Base-by-base conservation (phyloP, 2,797 vertebrate species). In the Garrulus glandarius region DNA sequence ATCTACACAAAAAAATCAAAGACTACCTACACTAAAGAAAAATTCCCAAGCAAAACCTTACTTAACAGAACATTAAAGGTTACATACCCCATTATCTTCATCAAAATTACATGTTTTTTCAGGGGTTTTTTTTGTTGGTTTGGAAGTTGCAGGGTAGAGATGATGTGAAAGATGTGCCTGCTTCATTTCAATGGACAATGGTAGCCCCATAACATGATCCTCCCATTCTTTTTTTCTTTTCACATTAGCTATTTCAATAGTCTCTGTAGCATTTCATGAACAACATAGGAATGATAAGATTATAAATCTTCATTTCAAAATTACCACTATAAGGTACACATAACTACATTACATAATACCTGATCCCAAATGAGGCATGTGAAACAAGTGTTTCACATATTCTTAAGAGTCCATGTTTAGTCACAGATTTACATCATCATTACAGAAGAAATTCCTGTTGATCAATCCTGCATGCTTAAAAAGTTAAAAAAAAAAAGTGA, bases 71-170 rank as follows among this genome's bases (percentile, higher is more conserved):
- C 53, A 39, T 32, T 72, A 27, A 76, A 53, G 13, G 34, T 26
- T 0, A 65, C 6, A 53, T 5, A 29, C 4, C 11, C 27, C 10
- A n/a, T 63, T 47, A 15, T 8, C 2, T 67, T 75, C 4, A 76
- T 20, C n/a, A 43, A 26, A 67, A 36, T 34, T 13, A 30, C 0
- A 2, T 6, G 13, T 5, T 6, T 13, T 65, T 17, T 5, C 2
- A 1, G 1, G 2, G 2, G 2, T 10, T 53, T 75, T 78, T 44
- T 27, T 46, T 30, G 27, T 21, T 81, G 24, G 6, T 56, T 32
- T 76, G n/a, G 30, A 41, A 68, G 41, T 84, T 69, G 13, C 63
- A 89, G 29, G n/a, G 15, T 18, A 57, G 36, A 75, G 14, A 13
- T 49, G 11, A 43, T 21, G 6, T 34, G 32, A 64, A 82, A 57